These are phyloP conservation scores for Rotaria magnacalcarata DNA, from an alignment of 2,888 invertebrate species.

Conservation along the genomic window DNA sequence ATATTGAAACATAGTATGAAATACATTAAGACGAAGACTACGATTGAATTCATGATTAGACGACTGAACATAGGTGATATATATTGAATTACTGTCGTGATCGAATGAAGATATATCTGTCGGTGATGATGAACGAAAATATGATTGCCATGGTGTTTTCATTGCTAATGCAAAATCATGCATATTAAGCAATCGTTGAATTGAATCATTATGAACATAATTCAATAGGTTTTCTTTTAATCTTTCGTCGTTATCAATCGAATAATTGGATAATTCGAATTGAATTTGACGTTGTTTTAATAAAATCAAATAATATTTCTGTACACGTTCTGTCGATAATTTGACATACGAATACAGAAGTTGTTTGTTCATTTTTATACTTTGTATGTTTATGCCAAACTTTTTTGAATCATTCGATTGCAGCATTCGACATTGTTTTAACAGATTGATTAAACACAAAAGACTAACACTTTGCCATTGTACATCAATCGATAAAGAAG, in stretches of 20 bases:
- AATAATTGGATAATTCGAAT: background rate
- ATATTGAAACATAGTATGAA: background rate
- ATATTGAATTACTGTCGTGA: background rate
- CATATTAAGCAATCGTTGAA: background rate
- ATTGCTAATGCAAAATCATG: too few relatives aligned
- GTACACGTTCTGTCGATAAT: background rate
- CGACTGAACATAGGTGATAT: background rate
- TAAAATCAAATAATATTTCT: background rate
- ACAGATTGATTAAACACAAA: background rate
- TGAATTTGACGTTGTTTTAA: background rate
- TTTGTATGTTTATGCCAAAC: background rate
- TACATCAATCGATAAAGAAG: background rate
- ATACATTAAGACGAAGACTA: background rate
- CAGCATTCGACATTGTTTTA: background rate
- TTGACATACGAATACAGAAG: background rate
- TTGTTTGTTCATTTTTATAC: background rate
- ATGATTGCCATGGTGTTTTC: background rate
- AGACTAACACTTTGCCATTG: background rate
- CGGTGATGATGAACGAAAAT: background rate
- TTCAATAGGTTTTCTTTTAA: background rate
- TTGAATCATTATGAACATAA: background rate
- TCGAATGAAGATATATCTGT: background rate
- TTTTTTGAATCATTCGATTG: background rate
- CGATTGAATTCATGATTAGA: background rate
- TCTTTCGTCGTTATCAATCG: background rate